Conservation (phyloP, 2,888 invertebrate genomes). For the Volucella zonaria region DNA sequence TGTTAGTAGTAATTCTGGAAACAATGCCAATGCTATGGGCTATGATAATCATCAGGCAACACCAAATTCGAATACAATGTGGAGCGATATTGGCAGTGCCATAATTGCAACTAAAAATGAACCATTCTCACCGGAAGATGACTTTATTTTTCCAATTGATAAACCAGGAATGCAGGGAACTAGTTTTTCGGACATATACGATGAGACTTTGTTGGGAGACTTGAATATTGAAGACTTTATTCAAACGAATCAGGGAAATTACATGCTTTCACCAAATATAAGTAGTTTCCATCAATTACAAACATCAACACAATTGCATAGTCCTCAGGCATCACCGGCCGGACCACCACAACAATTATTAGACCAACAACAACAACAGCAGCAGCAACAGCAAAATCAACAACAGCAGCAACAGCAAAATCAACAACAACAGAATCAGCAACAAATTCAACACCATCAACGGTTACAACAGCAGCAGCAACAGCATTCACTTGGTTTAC, state of each 20-base stretch:
- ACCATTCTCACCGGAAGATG: constrained; percentile 91
- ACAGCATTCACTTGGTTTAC: constrained; percentile 69
- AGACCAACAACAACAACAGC: constrained; percentile 78
- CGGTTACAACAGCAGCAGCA: constrained; percentile 73
- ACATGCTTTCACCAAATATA: constrained; percentile 84
- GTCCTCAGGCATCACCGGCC: constrained; percentile 78
- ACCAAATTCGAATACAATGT: constrained; percentile 81
- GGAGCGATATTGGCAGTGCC: constrained; percentile 82
- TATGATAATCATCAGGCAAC: constrained; percentile 78
- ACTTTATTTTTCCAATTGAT: constrained; percentile 94
- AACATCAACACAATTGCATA: constrained; percentile 79
- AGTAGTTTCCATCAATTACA: constrained; percentile 64
- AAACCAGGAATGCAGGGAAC: constrained; percentile 93
- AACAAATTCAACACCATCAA: constrained; percentile 75
- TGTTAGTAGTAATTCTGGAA: constrained; percentile 69
- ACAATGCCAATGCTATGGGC: constrained; percentile 75
- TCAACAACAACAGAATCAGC: constrained; percentile 75
- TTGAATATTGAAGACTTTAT: constrained; percentile 92
- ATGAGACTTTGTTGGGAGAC: constrained; percentile 90
- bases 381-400: constrained; percentile 76
- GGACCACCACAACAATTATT: constrained; percentile 80
- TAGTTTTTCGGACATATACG: constrained; percentile 92
- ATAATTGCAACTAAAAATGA: constrained; percentile 84
- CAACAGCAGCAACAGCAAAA: constrained; percentile 73
- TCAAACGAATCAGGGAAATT: constrained; percentile 73